Percentiles rank a stretch among this genome's conserved stretches.
These are phyloP conservation scores for Physocephala rufipes DNA, from an alignment of 2,888 invertebrate genomes.

Conservation along the genomic window DNA sequence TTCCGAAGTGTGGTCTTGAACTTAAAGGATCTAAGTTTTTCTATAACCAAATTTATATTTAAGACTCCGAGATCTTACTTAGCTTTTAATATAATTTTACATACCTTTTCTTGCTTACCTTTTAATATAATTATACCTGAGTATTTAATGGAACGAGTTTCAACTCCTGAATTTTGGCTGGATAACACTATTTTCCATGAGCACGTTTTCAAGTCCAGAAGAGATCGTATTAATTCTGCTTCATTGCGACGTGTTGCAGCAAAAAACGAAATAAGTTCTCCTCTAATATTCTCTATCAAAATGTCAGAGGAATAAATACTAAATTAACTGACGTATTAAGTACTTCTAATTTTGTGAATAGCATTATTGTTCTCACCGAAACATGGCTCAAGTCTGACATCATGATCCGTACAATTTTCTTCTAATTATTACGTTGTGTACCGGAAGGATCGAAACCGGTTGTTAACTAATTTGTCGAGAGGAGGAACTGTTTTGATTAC, in stretches of 20 bases:
- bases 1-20: no score
- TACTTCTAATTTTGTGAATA: not conserved
- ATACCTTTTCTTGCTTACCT: no score
- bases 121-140: no score
- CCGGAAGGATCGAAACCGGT: not conserved
- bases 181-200: not conserved
- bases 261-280: not conserved
- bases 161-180: not conserved
- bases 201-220: not conserved
- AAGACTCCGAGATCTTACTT: no score
- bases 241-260: no score
- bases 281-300: slow-evolving; percentile 5
- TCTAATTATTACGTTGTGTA: not conserved
- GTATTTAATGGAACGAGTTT: no score
- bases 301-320: slow-evolving; percentile 1
- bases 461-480: not conserved
- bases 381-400: slow-evolving; percentile 1
- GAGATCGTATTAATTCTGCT: not conserved
- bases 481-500: not conserved
- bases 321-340: not conserved
- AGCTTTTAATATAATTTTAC: no score
- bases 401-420: not conserved
- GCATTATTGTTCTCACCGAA: not conserved
- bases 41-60: no score
- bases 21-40: no score